phyloP scores from a whole-genome alignment of 2,797 vertebrate species.

The Enteromius anoplus region DNA sequence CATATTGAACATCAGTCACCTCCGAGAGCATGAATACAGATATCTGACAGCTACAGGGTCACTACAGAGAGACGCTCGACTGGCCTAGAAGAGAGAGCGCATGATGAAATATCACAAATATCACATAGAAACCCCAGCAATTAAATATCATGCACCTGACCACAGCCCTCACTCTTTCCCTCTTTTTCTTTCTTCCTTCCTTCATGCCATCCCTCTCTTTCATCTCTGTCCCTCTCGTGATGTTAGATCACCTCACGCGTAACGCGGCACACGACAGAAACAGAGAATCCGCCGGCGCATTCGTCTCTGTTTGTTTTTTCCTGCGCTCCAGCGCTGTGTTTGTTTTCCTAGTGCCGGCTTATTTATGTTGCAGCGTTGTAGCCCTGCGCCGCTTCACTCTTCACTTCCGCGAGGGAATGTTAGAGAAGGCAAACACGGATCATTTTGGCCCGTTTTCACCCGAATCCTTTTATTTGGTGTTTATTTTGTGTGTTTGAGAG shows the following conservation, averaged over 20 bases:
- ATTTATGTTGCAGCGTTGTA: conserved; percentile 70
- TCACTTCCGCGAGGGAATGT: conserved; percentile 73
- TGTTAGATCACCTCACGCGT: neutral
- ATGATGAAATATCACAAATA: neutral
- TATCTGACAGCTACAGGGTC: conserved; percentile 10
- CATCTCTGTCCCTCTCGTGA: neutral
- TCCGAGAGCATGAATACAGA: neutral
- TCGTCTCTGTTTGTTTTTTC: conserved; percentile 67
- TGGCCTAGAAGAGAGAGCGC: neutral
- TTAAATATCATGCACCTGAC: neutral
- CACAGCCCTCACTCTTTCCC: neutral
- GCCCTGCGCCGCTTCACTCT: conserved; percentile 68
- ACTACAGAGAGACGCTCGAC: neutral
- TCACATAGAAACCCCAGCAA: conserved; percentile 24
- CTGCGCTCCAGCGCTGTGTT: conserved; percentile 61
- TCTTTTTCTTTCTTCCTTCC: neutral
- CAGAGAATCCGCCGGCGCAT: conserved; percentile 52
- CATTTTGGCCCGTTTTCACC: conserved; percentile 43
- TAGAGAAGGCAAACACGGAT: conserved; percentile 49
- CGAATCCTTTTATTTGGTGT: conserved; percentile 22
- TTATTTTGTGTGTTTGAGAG: conserved; percentile 28
- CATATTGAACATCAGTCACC: neutral
- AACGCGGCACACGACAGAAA: neutral
- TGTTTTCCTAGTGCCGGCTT: conserved; percentile 67
- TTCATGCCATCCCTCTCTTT: neutral